Conservation (phyloP, 2,797 vertebrate species). For the Poeciliopsis turneri region DNA sequence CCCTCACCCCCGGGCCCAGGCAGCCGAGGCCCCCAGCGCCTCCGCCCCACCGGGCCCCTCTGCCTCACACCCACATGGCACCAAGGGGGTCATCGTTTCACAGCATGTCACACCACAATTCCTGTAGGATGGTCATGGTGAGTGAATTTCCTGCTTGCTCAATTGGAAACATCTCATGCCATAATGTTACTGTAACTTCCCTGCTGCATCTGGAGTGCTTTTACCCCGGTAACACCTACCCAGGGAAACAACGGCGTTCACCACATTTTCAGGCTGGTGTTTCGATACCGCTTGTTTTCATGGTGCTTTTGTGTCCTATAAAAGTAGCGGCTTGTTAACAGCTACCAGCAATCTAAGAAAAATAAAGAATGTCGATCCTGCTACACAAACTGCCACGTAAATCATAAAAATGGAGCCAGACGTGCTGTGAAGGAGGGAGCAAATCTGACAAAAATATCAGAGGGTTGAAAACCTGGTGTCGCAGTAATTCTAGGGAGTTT, state of each 20-base stretch:
- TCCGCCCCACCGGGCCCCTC: conserved; percentile 64
- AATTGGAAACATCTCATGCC: conserved; percentile 46
- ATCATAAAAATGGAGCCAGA: conserved; percentile 60
- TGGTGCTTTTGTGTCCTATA: conserved; percentile 53
- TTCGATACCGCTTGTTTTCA: conserved; percentile 52
- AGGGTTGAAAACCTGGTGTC: conserved; percentile 42
- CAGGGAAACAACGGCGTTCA: conserved; percentile 39
- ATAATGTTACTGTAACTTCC: conserved; percentile 48
- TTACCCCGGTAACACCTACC: conserved; percentile 28
- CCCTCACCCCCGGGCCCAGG: conserved; percentile 53
- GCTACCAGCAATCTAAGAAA: conserved; percentile 55
- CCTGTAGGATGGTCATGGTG: conserved; percentile 86
- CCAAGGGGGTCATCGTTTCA: conserved; percentile 77
- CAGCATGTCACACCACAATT: conserved; percentile 75
- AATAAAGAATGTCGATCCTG: conserved; percentile 52
- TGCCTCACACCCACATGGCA: conserved; percentile 62
- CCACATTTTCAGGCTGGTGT: conserved; percentile 29
- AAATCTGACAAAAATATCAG: conserved; percentile 42
- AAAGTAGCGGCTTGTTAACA: conserved; percentile 63
- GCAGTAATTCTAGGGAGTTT: conserved; percentile 37
- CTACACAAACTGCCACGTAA: conserved; percentile 50
- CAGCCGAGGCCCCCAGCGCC: conserved; percentile 77
- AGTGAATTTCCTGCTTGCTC: conserved; percentile 43
- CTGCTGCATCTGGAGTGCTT: conserved; percentile 19
- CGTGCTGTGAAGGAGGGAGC: conserved; percentile 22